phyloP scores from a whole-genome alignment of 2,888 invertebrate genomes.

The Loripinus fragilis region DNA sequence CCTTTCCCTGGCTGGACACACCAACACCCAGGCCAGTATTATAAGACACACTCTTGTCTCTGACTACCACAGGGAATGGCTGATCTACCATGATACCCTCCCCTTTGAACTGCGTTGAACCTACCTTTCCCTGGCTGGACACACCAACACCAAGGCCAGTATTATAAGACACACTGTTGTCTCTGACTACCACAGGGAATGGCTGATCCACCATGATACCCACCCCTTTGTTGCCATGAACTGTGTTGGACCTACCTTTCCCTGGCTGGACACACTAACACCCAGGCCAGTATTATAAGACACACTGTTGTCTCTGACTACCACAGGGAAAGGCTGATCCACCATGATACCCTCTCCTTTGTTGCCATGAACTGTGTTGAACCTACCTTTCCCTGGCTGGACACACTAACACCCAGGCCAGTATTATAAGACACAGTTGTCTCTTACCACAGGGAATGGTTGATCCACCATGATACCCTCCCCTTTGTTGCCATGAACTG shows the following conservation, averaged over 20 bases:
- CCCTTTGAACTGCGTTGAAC: conserved; percentile 73
- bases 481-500: conserved; percentile 74
- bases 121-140: conserved; percentile 31
- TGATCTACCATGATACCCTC: conserved; percentile 75
- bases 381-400: conserved; percentile 55
- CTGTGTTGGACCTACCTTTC: too few species aligned
- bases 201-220: conserved; percentile 74
- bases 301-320: too few species aligned
- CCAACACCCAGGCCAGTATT: conserved; percentile 73
- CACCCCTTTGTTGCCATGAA: too few species aligned
- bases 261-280: too few species aligned
- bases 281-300: too few species aligned
- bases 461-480: conserved; percentile 75
- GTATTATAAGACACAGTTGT: conserved; percentile 75
- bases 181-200: conserved; percentile 58
- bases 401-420: conserved; percentile 70
- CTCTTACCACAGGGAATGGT: conserved; percentile 58
- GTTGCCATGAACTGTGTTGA: too few species aligned
- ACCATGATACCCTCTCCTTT: too few species aligned
- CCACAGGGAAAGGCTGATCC: too few species aligned
- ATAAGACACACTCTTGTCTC: conserved; percentile 73
- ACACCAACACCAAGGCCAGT: conserved; percentile 70
- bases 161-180: conserved; percentile 76
- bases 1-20: conserved; percentile 56
- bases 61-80: conserved; percentile 62